Evolutionary conservation across 2,888 invertebrate genomes (phyloP).

Genomic region (Ochropleura leucogaster): DNA sequence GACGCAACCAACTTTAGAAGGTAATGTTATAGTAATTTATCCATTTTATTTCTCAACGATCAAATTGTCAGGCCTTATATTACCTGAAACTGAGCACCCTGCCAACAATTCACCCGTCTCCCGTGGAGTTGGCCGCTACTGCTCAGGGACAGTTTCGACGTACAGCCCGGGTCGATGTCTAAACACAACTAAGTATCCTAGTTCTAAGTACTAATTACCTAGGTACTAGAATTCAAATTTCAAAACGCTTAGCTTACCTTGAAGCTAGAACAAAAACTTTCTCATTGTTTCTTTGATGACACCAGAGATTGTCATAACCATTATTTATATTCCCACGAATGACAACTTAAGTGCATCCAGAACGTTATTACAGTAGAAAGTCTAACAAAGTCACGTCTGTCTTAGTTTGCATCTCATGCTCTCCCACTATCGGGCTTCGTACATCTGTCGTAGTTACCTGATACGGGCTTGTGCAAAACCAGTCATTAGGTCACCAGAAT

Average conservation of each 20-base stretch:
- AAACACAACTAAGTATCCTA: slow-evolving; percentile 15
- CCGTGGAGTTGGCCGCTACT: slow-evolving; percentile 40
- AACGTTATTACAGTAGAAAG: slow-evolving; percentile 86
- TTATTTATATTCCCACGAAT: slow-evolving; percentile 88
- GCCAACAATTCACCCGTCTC: slow-evolving; percentile 41
- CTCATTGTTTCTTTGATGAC: slow-evolving; percentile 78
- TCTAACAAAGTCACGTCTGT: slow-evolving; percentile 86
- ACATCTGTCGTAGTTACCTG: slow-evolving; percentile 86
- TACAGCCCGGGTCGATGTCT: slow-evolving; percentile 41
- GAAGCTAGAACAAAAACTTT: slow-evolving; percentile 71
- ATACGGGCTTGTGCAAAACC: slow-evolving; percentile 80
- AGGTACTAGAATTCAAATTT: slow-evolving; percentile 3
- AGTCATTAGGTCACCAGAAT: slow-evolving; percentile 83
- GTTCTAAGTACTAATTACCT: slow-evolving; percentile 8
- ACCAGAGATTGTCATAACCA: slow-evolving; percentile 78
- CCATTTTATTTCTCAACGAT: slow-evolving; percentile 24
- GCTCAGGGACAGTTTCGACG: slow-evolving; percentile 45
- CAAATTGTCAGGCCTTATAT: slow-evolving; percentile 32
- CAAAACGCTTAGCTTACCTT: slow-evolving; percentile 29
- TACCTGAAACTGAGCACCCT: slow-evolving; percentile 36
- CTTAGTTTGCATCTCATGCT: slow-evolving; percentile 87
- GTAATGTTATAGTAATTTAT: neutral
- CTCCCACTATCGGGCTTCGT: slow-evolving; percentile 83
- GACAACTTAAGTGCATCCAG: slow-evolving; percentile 84
- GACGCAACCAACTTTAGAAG: neutral